A percentile compares a stretch with the other conserved stretches of the same genome.
phyloP scores from a whole-genome alignment of 2,113 vertebrate genomes.

The Polypterus senegalus region DNA sequence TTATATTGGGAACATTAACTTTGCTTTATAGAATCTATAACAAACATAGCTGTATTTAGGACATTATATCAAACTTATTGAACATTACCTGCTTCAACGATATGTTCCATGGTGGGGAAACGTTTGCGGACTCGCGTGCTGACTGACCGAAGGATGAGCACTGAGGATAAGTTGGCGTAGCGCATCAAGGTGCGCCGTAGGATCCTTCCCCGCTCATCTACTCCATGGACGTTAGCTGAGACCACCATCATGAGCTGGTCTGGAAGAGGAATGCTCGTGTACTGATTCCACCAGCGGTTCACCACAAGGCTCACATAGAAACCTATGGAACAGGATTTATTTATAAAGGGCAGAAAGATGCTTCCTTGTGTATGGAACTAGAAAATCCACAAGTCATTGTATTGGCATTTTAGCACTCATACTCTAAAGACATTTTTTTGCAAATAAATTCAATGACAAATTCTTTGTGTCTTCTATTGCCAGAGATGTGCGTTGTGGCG shows the following conservation, averaged over 20 bases:
- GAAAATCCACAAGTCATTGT: no score
- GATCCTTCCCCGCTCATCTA: slow-evolving; percentile 64
- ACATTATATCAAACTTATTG: no score
- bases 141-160: slow-evolving; percentile 73
- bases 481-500: no score
- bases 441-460: no score
- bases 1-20: no score
- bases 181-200: slow-evolving; percentile 67
- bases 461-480: no score
- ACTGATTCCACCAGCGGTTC: slow-evolving; percentile 83
- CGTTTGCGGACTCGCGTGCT: slow-evolving; percentile 71
- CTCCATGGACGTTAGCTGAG: slow-evolving; percentile 68
- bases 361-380: no score
- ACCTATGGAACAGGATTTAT: slow-evolving; percentile 32
- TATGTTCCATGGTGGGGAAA: slow-evolving; percentile 66
- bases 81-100: slow-evolving; percentile 63
- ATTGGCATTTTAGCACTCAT: no score
- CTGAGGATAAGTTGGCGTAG: slow-evolving; percentile 67
- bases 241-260: slow-evolving; percentile 83
- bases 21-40: no score
- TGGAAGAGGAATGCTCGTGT: slow-evolving; percentile 77
- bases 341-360: no score
- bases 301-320: slow-evolving; percentile 76
- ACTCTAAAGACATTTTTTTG: no score
- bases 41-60: no score